phyloP scores from a whole-genome alignment of 35 echinoderm and acorn worm genomes.

The Ophiothrix spiculata region DNA sequence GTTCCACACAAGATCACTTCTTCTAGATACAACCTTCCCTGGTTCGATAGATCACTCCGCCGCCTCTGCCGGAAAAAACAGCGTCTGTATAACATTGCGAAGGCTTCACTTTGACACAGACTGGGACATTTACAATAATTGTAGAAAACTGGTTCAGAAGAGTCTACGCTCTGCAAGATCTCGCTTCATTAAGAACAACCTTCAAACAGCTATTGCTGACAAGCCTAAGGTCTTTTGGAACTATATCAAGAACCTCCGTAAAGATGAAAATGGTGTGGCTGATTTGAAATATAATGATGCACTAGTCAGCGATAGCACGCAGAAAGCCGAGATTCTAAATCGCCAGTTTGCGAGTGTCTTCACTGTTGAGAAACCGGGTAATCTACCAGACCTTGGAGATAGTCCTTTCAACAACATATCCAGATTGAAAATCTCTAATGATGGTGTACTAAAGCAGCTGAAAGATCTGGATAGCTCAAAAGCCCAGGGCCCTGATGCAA shows the following conservation, averaged over 20 bases:
- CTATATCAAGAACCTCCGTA: slow-evolving; percentile 17
- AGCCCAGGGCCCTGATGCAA: slow-evolving; percentile 21
- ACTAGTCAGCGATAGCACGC: background rate
- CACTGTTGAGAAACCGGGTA: background rate
- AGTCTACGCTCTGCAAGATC: background rate
- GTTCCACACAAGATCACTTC: background rate
- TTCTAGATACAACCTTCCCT: slow-evolving; percentile 4
- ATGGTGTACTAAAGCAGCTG: slow-evolving; percentile 29
- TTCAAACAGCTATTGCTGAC: background rate
- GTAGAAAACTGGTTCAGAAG: background rate
- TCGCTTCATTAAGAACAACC: background rate
- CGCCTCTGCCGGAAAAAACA: slow-evolving; percentile 17
- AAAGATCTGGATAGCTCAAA: slow-evolving; percentile 14
- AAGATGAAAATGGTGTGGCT: slow-evolving; percentile 22
- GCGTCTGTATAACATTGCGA: background rate
- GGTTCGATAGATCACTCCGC: slow-evolving; percentile 13
- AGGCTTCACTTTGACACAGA: background rate
- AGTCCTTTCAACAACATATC: background rate
- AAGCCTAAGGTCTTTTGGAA: slow-evolving; percentile 37
- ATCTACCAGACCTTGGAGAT: slow-evolving; percentile 1
- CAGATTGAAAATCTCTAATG: background rate
- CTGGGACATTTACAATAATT: background rate
- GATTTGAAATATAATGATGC: background rate
- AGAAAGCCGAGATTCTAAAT: slow-evolving; percentile 13
- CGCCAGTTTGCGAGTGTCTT: slow-evolving; percentile 23